Base-by-base conservation (phyloP, 2,888 invertebrate species). In the Pachymerium ferrugineum region DNA sequence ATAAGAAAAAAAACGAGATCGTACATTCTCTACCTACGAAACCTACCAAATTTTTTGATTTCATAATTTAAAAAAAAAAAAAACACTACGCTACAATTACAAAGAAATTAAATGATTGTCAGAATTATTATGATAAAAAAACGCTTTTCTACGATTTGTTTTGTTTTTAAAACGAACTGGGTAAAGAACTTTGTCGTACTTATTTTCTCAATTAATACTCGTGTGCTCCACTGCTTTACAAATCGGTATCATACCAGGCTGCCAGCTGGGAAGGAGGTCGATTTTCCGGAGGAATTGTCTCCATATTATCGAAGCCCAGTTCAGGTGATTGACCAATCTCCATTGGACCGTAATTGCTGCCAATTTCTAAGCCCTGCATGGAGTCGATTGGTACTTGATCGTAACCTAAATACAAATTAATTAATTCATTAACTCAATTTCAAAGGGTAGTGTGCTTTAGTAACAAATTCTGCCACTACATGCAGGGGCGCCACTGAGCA, bases 371-470 rank as follows among this genome's bases (percentile, higher is more conserved):
- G 78, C 94, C 94, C 87, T 95, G 93, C 93, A 95, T 93, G 80
- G 92, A 91, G 86, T 94, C 94, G 90, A 95, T 91, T 88, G 94
- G 95, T 89, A 95, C 90, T 88, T 94, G 93, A 89, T 95, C 95
- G 90, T 94, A 96, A 87, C 94, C 95, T 94, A 82, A 81, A 77
- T 76, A 73, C 74, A 73, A 22, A 28, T 35, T 8, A 35, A 35
- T 35, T 35, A 35, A 10, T 35, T 8, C 14, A 35, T 35, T n/a
- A n/a, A n/a, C n/a, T n/a, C n/a, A n/a, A n/a, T n/a, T n/a, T n/a
- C n/a, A n/a, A n/a, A n/a, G n/a, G n/a, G n/a, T n/a, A n/a, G n/a
- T n/a, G n/a, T n/a, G n/a, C n/a, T n/a, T n/a, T n/a, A n/a, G n/a
- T n/a, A n/a, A n/a, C n/a, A n/a, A n/a, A n/a, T n/a, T n/a, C n/a